Evolutionary conservation across 2,888 invertebrate genomes (phyloP), one percentile per base, ranked within the genome.

Genomic region (Pharmacophagus antenor): DNA sequence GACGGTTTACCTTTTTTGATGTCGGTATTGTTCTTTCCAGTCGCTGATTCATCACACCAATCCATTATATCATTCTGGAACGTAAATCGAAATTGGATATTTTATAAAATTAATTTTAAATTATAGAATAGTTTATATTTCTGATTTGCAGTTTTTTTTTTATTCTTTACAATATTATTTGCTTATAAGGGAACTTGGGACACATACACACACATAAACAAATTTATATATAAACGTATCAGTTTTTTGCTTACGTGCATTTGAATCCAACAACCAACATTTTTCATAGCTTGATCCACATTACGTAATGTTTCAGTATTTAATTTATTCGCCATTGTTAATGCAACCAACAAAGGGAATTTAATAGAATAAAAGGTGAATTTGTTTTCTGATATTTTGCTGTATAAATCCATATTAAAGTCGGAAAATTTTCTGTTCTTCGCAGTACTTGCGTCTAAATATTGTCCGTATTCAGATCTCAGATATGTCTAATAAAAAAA

Each of bases 51-150:
- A 25, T 60, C 60, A 47, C 55, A 56, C 55, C 60, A 56, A 41
- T 60, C 60, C 56, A 60, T 51, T 31, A 60, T 60, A 10, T 60
- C 60, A 21, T 60, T 56, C 60, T 60, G 17, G 46, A 60, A 55
- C 6, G 20, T 42, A 37, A 37, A n/a, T 15, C 4, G 37, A n/a
- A 5, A 5, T 37, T 6, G n/a, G n/a, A 3, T 4, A n/a, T 37
- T 5, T 37, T 37, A n/a, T n/a, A 15, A 37, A 37, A n/a, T 2
- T 37, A 15, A 10, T 10, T 8, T 10, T 10, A 3, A 31, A 10
- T 3, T 12, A 31, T 15, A 31, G 15, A 12, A 0, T 31, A 10
- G 15, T 7, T 31, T 12, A 31, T 7, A 10, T 31, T 31, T 12
- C 12, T 12, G 12, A 12, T 31, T 31, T n/a, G n/a, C n/a, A n/a